Base-by-base conservation (phyloP, 2,113 vertebrate genomes). In the Myodes glareolus region DNA sequence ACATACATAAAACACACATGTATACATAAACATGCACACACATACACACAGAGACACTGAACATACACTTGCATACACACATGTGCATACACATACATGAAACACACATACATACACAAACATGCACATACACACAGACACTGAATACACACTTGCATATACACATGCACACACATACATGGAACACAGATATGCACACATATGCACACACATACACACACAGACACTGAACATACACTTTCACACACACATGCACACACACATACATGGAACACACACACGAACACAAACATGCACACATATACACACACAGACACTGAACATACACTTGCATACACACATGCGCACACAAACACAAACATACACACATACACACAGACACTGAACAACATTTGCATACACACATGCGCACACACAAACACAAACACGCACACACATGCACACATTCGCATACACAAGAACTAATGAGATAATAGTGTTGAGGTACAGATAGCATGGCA, bases 111-210 rank as follows among this genome's bases (percentile, higher is more conserved):
- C 1, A 42, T 33, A 11, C 8, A 47, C 5, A 47, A 47, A 47
- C 5, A 47, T 27, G 19, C 55, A 31, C 67, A 67, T 13, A 36
- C 36, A 55, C 10, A 25, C 4, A 39, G 11, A 63, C 9, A 75
- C 55, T 58, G 19, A 58, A 58, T 19, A 21, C 21, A 19, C 55
- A 21, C 55, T 58, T 58, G 17, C 55, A 21, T 21, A 58, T 3
- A 81, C 33, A 81, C 36, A 42, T 42, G 17, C 0, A 14, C 19
- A 36, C 55, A 63, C 10, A 27, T 29, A 4, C 58, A 58, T 3
- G 0, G 7, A 63, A n/a, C 70, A 72, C 4, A n/a, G 1, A 52
- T 7, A 33, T 4, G 7, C 2, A 36, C 21, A 31, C 12, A 31
- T 4, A 33, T 58, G 58, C 17, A 63, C 23, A 25, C 61, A 29